A percentile compares a stretch with the other conserved stretches of the same genome.
phyloP scores from a whole-genome alignment of 2,888 invertebrate genomes.

The Leptinotarsa haldemani region DNA sequence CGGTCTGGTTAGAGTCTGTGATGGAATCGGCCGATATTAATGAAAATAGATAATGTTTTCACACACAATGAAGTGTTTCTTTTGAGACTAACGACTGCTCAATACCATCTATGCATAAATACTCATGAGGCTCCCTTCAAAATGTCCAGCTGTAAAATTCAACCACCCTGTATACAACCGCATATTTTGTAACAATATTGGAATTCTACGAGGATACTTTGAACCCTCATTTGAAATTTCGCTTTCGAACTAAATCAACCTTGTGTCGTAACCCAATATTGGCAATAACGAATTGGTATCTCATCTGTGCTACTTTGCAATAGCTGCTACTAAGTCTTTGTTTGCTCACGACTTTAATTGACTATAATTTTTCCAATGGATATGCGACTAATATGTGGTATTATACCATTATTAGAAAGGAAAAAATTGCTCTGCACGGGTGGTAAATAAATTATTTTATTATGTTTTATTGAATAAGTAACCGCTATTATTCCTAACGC shows the following conservation, averaged over 20 bases:
- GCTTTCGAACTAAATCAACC: slow-evolving; percentile 1
- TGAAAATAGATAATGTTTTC: no score
- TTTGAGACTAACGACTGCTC: no score
- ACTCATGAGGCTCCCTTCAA: no score
- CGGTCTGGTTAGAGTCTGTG: no score
- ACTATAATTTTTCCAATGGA: slow-evolving; percentile 2
- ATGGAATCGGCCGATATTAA: no score
- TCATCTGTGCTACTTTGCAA: slow-evolving; percentile 24
- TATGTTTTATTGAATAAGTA: slow-evolving; percentile 11
- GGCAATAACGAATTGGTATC: slow-evolving; percentile 17
- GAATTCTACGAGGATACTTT: background rate
- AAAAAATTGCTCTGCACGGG: background rate
- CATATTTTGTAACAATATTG: slow-evolving; percentile 4
- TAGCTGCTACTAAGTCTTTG: slow-evolving; percentile 6
- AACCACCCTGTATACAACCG: background rate
- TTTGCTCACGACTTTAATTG: slow-evolving; percentile 1
- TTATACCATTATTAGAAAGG: slow-evolving; percentile 15
- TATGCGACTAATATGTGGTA: background rate
- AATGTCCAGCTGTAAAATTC: background rate
- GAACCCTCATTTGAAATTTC: slow-evolving; percentile 17
- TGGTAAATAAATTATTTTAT: background rate
- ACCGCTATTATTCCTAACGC: background rate
- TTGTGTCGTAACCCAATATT: slow-evolving; percentile 7
- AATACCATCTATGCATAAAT: no score
- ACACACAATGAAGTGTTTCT: no score